Evolutionary conservation across 2,797 vertebrate species (phyloP), one percentile per base, ranked within the genome.

Genomic region (Heterohyrax brucei): DNA sequence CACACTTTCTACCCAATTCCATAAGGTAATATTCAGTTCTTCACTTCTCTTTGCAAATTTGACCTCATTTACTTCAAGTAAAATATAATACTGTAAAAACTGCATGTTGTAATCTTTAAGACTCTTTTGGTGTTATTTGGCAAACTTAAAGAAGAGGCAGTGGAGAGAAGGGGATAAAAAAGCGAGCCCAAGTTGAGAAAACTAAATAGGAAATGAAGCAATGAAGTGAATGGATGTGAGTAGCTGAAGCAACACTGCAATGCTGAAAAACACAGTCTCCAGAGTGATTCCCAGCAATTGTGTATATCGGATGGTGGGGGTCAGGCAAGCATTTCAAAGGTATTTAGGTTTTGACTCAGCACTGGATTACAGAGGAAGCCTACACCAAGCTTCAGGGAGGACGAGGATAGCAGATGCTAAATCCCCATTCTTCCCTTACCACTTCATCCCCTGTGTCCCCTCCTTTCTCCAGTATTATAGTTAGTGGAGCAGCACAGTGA

Each of bases 241-340:
- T 39, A 12, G 64, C 21, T 91, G 83, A 93, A 76, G 50, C 94
- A 92, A 78, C 53, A 24, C 90, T 96, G 79, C 53, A 30, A 83
- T 19, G 68, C 22, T 53, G 44, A 44, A 82, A 82, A 39, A 89
- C 22, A 64, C 0, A 28, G 39, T 64, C 19, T 30, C 92, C 28
- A 22, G 77, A 94, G 72, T 85, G 94, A 96, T 72, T 93, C 44
- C 39, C 48, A 62, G 39, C 8, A 85, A 76, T 30, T 28, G 10
- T 88, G 61, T 48, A 7, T 94, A 92, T 97, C 90, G 94, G 87
- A 93, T 87, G 87, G 78, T 46, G 56, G 62, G 33, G 50, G 82
- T 93, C 94, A 94, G 56, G 44, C 82, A 97, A 96, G 77, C 91
- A 80, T 96, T 97, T 94, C 95, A 96, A 93, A 97, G 92, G 94